Conservation (phyloP, 2,113 vertebrate genomes). For the Oryzias curvinotus region DNA sequence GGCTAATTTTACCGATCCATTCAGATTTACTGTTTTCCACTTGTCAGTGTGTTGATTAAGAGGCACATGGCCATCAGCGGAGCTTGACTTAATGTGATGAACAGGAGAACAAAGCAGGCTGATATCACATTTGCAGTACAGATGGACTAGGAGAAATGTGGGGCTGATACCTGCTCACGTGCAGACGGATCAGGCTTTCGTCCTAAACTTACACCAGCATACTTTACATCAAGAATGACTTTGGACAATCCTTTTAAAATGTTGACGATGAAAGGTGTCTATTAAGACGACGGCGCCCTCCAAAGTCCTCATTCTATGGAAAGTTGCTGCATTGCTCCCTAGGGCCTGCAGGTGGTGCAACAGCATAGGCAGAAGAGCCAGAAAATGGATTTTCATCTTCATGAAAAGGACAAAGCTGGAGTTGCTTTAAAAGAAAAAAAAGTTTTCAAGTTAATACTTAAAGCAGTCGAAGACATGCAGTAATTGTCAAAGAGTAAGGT, state of each 20-base stretch:
- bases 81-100: conserved; percentile 49
- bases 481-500: conserved; percentile 9
- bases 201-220: conserved; percentile 5
- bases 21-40: conserved; percentile 74
- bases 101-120: conserved; percentile 55
- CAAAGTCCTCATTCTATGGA: not conserved
- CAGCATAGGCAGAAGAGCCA: conserved; percentile 58
- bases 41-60: conserved; percentile 77
- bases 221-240: conserved; percentile 1
- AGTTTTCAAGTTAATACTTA: not conserved
- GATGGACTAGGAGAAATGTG: conserved; percentile 19
- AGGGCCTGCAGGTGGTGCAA: conserved; percentile 77
- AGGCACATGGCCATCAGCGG: conserved; percentile 70
- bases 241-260: no score
- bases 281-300: no score
- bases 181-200: conserved; percentile 11
- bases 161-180: not conserved
- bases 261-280: no score
- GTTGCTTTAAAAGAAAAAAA: conserved; percentile 11
- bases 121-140: conserved; percentile 28
- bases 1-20: conserved; percentile 80
- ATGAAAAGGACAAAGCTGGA: conserved; percentile 28
- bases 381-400: conserved; percentile 21
- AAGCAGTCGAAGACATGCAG: conserved; percentile 5
- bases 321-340: conserved; percentile 48